Conservation (phyloP, 2,797 vertebrate genomes). For the Mallotus villosus region DNA sequence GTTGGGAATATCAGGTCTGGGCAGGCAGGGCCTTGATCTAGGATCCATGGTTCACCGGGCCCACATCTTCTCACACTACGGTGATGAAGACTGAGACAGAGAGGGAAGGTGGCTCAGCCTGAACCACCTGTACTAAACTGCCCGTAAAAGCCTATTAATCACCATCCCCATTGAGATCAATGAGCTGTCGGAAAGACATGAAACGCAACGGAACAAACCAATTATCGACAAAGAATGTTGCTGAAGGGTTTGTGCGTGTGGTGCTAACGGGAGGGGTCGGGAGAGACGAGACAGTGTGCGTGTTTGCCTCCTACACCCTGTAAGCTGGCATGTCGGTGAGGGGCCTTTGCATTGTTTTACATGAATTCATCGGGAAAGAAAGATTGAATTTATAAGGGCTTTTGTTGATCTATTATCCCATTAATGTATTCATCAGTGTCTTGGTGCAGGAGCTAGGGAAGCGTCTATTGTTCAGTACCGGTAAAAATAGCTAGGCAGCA, state of each 20-base stretch:
- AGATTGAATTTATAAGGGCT: background rate
- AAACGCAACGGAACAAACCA: too few relatives aligned
- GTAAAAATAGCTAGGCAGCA: constrained; percentile 49
- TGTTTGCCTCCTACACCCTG: background rate
- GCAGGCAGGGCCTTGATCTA: too few relatives aligned
- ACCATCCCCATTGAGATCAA: too few relatives aligned
- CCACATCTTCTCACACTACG: background rate
- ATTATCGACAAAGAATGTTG: background rate
- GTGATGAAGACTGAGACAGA: background rate
- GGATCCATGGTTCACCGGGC: too few relatives aligned
- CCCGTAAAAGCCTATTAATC: too few relatives aligned
- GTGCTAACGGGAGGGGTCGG: background rate
- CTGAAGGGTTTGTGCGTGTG: background rate
- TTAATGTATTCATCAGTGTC: constrained; percentile 31
- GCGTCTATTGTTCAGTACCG: constrained; percentile 40
- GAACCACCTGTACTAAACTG: too few relatives aligned
- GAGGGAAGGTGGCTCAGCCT: too few relatives aligned
- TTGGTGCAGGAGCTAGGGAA: constrained; percentile 32
- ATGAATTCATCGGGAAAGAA: constrained; percentile 10
- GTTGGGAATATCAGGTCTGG: too few relatives aligned
- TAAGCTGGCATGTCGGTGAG: background rate
- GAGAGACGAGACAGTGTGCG: background rate
- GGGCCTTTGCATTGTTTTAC: background rate
- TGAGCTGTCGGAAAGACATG: too few relatives aligned
- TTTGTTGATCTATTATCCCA: constrained; percentile 6